These are phyloP conservation scores for Morus bassanus DNA, from an alignment of 2,797 vertebrate genomes.

Conservation along the genomic window DNA sequence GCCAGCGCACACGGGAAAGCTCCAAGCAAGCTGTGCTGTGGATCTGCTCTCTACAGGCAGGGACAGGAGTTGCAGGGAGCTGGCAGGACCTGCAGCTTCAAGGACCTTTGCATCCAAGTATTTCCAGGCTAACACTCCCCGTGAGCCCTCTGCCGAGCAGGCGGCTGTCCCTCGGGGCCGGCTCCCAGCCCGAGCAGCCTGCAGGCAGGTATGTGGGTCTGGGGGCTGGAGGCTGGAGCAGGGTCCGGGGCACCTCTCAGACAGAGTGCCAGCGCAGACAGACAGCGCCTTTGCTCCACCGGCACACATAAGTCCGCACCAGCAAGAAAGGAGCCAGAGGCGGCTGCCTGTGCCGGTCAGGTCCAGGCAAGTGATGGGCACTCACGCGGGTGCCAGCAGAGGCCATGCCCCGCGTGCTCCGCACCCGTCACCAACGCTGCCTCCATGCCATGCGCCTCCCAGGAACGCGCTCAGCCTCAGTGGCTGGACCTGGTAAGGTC, in stretches of 20 bases:
- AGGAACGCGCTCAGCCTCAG: accelerated
- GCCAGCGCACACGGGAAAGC: not conserved
- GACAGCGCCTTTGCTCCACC: accelerated
- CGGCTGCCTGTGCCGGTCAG: not conserved
- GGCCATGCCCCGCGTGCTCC: accelerated
- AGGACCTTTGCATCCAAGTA: not conserved
- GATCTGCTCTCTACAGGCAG: not conserved
- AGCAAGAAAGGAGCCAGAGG: not conserved
- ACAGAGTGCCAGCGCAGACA: not conserved
- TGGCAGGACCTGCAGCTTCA: not conserved
- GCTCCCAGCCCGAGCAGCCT: not conserved
- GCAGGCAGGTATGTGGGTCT: accelerated
- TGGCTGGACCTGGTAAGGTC: not conserved
- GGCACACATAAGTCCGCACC: accelerated
- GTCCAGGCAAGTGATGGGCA: accelerated
- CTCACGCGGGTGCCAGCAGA: accelerated
- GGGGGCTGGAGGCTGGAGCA: not conserved
- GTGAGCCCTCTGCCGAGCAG: not conserved
- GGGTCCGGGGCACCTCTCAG: too few species aligned
- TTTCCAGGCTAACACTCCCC: not conserved
- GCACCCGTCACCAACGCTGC: not conserved
- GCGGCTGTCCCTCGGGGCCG: not conserved
- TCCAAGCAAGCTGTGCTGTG: not conserved
- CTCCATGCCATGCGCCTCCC: accelerated
- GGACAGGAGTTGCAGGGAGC: not conserved